Evolutionary conservation across 2,888 invertebrate genomes (phyloP).

Genomic region (Habroteleia sp.): DNA sequence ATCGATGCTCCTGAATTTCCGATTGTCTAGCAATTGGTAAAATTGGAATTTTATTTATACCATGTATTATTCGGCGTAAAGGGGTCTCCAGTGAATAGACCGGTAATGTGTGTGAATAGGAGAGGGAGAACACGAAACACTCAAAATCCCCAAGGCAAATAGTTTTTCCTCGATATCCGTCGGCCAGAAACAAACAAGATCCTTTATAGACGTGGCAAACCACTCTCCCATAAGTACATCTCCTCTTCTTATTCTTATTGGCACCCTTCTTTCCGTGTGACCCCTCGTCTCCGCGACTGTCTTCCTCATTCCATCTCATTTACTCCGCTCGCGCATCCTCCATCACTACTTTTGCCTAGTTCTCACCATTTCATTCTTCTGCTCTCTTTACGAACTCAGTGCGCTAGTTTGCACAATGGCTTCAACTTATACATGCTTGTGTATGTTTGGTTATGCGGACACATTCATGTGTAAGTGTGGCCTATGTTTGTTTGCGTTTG

Average conservation of each 20-base stretch:
- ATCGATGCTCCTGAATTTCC: background rate
- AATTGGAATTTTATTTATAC: conserved; percentile 73
- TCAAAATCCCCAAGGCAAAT: conserved; percentile 76
- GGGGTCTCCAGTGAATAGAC: conserved; percentile 26
- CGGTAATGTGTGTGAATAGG: conserved; percentile 6
- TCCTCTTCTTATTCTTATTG: conserved; percentile 47
- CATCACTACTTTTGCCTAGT: conserved; percentile 61
- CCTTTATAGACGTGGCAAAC: conserved; percentile 77
- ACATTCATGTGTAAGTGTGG: conserved; percentile 55
- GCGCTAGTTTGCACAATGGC: conserved; percentile 62
- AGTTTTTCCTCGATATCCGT: conserved; percentile 76
- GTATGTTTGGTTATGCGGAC: conserved; percentile 25
- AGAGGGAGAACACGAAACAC: conserved; percentile 69
- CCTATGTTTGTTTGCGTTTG: conserved; percentile 72
- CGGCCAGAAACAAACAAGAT: conserved; percentile 79
- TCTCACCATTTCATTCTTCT: conserved; percentile 62
- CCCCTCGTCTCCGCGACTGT: conserved; percentile 20
- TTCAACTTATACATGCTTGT: conserved; percentile 37
- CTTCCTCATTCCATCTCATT: conserved; percentile 61
- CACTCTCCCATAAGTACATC: conserved; percentile 77
- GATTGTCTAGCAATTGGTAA: conserved; percentile 25
- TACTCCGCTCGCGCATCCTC: conserved; percentile 54
- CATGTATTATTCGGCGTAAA: conserved; percentile 66
- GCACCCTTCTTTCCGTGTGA: conserved; percentile 26
- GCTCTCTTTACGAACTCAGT: conserved; percentile 60